A percentile compares a stretch with the other conserved stretches of the same genome.
These are phyloP conservation scores for Cephalopachus bancanus DNA, from an alignment of 2,797 vertebrate species.

Conservation along the genomic window DNA sequence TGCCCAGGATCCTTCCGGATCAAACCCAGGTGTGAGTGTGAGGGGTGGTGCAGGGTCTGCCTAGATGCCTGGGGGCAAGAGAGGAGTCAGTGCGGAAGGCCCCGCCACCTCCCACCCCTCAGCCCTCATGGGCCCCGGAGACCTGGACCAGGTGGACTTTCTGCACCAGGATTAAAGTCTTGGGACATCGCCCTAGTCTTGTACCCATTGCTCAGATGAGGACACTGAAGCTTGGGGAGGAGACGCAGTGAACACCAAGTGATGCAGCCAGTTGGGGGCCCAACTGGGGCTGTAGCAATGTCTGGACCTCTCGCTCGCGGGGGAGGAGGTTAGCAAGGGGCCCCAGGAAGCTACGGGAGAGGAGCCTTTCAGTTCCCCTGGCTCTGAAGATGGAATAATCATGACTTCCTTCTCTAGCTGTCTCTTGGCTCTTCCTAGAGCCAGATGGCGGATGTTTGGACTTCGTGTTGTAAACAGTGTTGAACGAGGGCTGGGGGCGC, in stretches of 20 bases:
- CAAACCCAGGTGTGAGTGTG: background rate
- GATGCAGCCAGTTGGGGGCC: background rate
- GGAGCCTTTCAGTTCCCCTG: slow-evolving; percentile 70
- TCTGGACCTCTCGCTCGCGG: background rate
- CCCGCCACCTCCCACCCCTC: background rate
- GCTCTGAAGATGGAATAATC: slow-evolving; percentile 82
- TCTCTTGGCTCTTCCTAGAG: slow-evolving; percentile 81
- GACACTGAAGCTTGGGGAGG: background rate
- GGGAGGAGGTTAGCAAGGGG: slow-evolving; percentile 15
- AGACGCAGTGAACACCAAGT: background rate
- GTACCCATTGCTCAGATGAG: background rate
- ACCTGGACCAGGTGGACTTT: background rate
- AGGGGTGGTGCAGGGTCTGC: background rate
- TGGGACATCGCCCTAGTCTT: background rate
- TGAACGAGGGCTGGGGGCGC: slow-evolving; percentile 65
- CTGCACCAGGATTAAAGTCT: background rate
- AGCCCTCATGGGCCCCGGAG: background rate
- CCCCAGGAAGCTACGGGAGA: slow-evolving; percentile 57
- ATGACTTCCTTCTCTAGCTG: slow-evolving; percentile 83
- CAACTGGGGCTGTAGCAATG: background rate
- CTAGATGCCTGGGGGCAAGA: background rate
- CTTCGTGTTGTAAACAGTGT: slow-evolving; percentile 84
- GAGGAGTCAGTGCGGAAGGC: background rate
- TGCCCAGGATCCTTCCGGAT: background rate
- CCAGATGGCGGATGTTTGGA: slow-evolving; percentile 87